Percentiles rank a stretch among this genome's conserved stretches.
Evolutionary conservation across 2,113 vertebrate species (phyloP).

Genomic region (Trichomycterus rosablanca): DNA sequence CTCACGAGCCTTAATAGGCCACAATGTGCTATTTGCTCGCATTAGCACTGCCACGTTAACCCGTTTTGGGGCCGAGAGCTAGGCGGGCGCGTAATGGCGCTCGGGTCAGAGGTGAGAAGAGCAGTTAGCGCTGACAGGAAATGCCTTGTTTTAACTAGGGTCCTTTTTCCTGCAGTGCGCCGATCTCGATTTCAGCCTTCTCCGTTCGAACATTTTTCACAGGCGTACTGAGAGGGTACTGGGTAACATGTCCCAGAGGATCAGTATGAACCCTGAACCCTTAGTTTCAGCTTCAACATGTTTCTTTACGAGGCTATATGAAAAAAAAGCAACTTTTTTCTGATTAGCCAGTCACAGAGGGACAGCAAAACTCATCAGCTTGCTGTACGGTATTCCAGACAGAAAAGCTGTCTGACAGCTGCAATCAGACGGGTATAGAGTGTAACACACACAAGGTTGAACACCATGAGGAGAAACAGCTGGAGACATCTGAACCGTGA

Average conservation of each 20-base stretch:
- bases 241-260: background rate
- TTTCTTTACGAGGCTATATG: background rate
- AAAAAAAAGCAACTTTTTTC: background rate
- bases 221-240: background rate
- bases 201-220: background rate
- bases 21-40: conserved; percentile 9
- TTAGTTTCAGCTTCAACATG: background rate
- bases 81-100: background rate
- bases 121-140: background rate
- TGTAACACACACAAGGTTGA: conserved; percentile 17
- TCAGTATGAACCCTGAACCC: background rate
- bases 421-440: conserved; percentile 45
- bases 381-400: background rate
- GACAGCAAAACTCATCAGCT: background rate
- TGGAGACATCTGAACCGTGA: conserved; percentile 37
- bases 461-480: conserved; percentile 47
- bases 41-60: conserved; percentile 4
- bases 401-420: conserved; percentile 33
- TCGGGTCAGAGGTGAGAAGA: conserved; percentile 7
- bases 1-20: conserved; percentile 18
- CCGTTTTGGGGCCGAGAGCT: background rate
- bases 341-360: background rate
- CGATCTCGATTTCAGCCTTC: background rate
- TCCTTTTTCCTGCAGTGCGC: background rate
- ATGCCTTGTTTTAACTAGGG: background rate